Evolutionary conservation across 1,140 invertebrate species (phyloP).

Genomic region (Bombus consobrinus): DNA sequence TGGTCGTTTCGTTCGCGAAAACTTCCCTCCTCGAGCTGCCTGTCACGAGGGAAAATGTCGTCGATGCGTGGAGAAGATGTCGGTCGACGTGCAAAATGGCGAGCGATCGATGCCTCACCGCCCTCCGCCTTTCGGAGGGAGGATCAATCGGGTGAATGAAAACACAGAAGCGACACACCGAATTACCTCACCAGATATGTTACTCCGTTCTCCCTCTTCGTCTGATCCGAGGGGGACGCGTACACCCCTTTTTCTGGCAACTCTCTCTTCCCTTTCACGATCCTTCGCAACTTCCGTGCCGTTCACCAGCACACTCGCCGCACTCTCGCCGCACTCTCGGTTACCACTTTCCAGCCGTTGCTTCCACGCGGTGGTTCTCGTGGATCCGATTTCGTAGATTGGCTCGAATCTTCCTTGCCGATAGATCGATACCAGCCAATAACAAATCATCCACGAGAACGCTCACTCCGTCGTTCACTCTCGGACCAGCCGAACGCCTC

Average conservation of each 20-base stretch:
- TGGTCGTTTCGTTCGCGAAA: neutral
- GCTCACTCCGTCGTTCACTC: neutral
- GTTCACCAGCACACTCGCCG: slow-evolving; percentile 36
- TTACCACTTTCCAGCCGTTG: neutral
- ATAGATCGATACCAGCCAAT: slow-evolving; percentile 1
- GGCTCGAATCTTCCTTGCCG: neutral
- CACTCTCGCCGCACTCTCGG: slow-evolving; percentile 39
- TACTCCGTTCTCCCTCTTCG: neutral
- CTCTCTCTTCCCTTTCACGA: neutral
- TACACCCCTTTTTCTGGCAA: neutral
- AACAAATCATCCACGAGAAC: slow-evolving; percentile 11
- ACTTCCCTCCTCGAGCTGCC: neutral
- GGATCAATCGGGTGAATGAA: slow-evolving; percentile 51
- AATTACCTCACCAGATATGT: slow-evolving; percentile 3
- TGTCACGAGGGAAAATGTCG: slow-evolving; percentile 66
- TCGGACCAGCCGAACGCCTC: neutral
- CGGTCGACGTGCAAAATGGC: slow-evolving; percentile 77
- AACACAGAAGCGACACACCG: slow-evolving; percentile 44
- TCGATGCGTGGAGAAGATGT: slow-evolving; percentile 67
- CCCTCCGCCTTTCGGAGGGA: slow-evolving; percentile 57
- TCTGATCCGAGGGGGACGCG: neutral
- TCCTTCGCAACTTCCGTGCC: neutral
- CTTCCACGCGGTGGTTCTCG: slow-evolving; percentile 9
- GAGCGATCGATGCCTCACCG: slow-evolving; percentile 75
- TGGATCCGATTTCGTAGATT: neutral